Base-by-base conservation (phyloP, 2,888 invertebrate genomes). In the Rotaria sp. region DNA sequence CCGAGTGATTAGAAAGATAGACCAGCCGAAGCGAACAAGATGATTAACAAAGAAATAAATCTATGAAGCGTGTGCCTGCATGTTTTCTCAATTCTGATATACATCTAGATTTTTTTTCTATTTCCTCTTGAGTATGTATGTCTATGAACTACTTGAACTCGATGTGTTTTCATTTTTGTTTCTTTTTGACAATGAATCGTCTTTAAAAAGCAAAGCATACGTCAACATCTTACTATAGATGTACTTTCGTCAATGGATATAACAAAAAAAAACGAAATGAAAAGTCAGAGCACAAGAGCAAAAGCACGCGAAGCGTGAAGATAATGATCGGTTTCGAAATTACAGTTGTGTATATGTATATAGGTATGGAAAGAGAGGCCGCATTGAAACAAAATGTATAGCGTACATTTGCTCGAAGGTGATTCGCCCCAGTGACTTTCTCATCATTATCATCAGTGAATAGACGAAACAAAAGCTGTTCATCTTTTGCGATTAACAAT, bases 391-490 rank as follows among this genome's bases (percentile, higher is more conserved):
- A 8, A 80, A 80, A 45, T 80, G 21, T 80, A 80, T n/a, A 45
- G n/a, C 45, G 45, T 45, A 80, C 41, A 80, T n/a, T 45, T 45
- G 80, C 80, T 80, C 35, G 80, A 80, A 80, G 80, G 80, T 80
- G 80, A 80, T 45, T 80, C 35, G 80, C 45, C 41, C 21, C 45
- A 80, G 24, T n/a, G 80, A 80, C 80, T 80, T 80, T 80, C 41
- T 80, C 45, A 80, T 80, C 45, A 80, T 80, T 45, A 80, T 80
- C 80, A 80, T 80, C 80, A 80, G 21, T 80, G 45, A 45, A 80
- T 4, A 45, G 15, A 45, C 0, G n/a, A 80, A 80, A 80, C 41
- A 45, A 80, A 80, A 80, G 45, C n/a, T 80, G 26, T 80, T 45
- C 45, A 80, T 41, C 45, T 45, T 80, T 45, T 4, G 4, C 35